Evolutionary conservation across 2,888 invertebrate species (phyloP), one percentile per base, ranked within the genome.

Genomic region (Cylloceria caligata): DNA sequence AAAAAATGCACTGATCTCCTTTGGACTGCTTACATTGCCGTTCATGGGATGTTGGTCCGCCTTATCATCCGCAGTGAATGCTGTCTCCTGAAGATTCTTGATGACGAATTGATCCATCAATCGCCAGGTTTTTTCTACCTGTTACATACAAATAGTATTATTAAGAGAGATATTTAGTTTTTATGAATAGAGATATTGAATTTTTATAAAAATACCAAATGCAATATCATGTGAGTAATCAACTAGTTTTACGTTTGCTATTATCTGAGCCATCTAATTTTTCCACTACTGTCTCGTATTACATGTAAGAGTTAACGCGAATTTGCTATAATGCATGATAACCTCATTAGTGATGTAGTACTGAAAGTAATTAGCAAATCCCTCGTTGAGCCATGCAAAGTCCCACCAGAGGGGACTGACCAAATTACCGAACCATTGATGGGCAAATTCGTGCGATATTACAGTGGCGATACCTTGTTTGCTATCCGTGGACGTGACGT

Each of bases 51-150:
- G 94, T 0, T 94, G 90, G 16, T 45, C 92, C 45, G 91, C 91
- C 0, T 92, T 91, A 0, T 93, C 93, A 80, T 95, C 93, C 0
- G 68, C 64, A 0, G 57, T 49, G 24, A 93, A 89, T 2, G 92
- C 93, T 0, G 92, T 93, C 65, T 91, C 93, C 86, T 95, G 94
- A 24, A 89, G 36, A 30, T 93, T 87, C 1, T 90, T 88, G 2
- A 94, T 89, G 3, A 94, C 93, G 72, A 93, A 94, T 88, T 94
- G 93, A 45, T 95, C 94, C 93, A 94, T 94, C 93, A 94, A 92
- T 9, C 94, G 85, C 88, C 88, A 89, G 0, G 24, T 3, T 0
- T 75, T 19, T n/a, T 81, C 42, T 3, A 86, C 0, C 86, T 89
- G 19, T n/a, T 7, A 24, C 30, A 30, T 19, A 9, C 60, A 60